Conservation (phyloP, 2,888 invertebrate species). For the Lumbricus terrestris region DNA sequence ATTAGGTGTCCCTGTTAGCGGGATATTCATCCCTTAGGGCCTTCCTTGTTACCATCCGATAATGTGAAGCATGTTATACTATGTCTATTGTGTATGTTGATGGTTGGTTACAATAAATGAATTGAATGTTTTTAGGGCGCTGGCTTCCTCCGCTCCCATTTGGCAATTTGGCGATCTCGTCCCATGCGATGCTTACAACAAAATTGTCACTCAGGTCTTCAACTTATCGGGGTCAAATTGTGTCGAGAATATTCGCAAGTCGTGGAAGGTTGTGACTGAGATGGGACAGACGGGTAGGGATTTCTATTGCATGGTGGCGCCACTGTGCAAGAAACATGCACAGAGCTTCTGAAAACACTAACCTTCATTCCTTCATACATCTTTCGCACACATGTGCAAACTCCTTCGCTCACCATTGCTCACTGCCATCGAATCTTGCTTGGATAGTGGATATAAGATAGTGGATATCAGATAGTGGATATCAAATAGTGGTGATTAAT, state of each 20-base stretch:
- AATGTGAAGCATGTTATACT: too few relatives aligned
- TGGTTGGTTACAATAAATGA: too few relatives aligned
- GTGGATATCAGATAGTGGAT: too few relatives aligned
- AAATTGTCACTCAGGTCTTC: slow-evolving; percentile 79
- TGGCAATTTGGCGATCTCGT: slow-evolving; percentile 80
- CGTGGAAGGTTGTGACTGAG: slow-evolving; percentile 71
- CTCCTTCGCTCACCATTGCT: too few relatives aligned
- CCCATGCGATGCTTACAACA: slow-evolving; percentile 74
- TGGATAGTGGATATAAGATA: too few relatives aligned
- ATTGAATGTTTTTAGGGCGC: slow-evolving; percentile 72
- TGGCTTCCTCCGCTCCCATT: slow-evolving; percentile 89
- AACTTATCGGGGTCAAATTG: slow-evolving; percentile 66
- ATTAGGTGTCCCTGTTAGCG: too few relatives aligned
- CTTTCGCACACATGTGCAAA: neutral
- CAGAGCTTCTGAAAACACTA: neutral
- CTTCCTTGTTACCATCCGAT: too few relatives aligned
- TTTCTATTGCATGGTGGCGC: neutral
- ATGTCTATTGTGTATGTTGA: too few relatives aligned
- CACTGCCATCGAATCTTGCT: too few relatives aligned
- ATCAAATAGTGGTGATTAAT: too few relatives aligned
- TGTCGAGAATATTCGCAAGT: slow-evolving; percentile 70
- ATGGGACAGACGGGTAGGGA: slow-evolving; percentile 41
- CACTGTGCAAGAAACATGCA: neutral
- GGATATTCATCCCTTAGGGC: too few relatives aligned
- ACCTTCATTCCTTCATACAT: neutral